Evolutionary conservation across 2,888 invertebrate genomes (phyloP), one percentile per base, ranked within the genome.

Genomic region (Erynnis tages): DNA sequence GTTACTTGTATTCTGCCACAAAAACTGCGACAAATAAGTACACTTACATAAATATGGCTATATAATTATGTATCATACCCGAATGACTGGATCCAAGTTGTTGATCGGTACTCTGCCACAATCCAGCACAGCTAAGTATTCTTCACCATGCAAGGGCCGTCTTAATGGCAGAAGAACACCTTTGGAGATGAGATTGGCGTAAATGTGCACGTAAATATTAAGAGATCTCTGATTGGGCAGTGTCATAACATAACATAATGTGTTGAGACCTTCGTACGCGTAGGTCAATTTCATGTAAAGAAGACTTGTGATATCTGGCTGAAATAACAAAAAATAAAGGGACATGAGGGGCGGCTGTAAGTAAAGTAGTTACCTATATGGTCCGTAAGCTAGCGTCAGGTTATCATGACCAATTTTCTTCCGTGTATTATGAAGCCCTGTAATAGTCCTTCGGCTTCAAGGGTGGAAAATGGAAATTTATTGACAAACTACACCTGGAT

Each of bases 81-180:
- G 71, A 59, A 88, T 82, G 19, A 88, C 87, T 1, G 87, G 83
- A 71, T 89, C 87, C 56, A 89, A 71, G 61, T 89, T 89, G 60
- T 89, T 89, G 8, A 89, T 88, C 23, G 87, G 85, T 13, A 88
- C 88, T 67, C 69, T 76, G 27, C 90, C 89, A 64, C 89, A 88
- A 53, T 88, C 78, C 56, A 88, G 55, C 14, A 78, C 70, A 2
- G 83, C 74, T 14, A 88, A 64, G 61, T 78, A 82, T 0, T 79
- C 71, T 0, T 63, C 54, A 3, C 57, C 43, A 1, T 60, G 62
- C 0, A 73, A 48, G 8, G 68, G 68, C 8, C 84, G 74, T 21
- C 82, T 69, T 32, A 88, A 61, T n/a, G 89, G 76, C 4, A 73
- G 72, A 38, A 89, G 61, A 27, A 79, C 61, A 1, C 83, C 82